A percentile compares a stretch with the other conserved stretches of the same genome.
Conservation (phyloP, 2,888 invertebrate genomes). For the Chrysolina oricalcia region DNA sequence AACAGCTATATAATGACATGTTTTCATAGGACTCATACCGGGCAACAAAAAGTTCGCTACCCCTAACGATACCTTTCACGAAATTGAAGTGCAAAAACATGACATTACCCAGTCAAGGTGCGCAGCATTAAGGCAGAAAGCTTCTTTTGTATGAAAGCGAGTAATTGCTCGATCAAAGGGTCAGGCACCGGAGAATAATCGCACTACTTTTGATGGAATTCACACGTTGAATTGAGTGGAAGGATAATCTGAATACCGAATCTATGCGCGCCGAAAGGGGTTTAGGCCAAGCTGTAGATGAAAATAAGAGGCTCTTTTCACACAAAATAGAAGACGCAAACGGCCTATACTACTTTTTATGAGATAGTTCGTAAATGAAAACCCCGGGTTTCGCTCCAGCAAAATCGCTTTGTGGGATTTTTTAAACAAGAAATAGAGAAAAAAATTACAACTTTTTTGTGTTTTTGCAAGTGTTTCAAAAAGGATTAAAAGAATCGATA, state of each 20-base stretch:
- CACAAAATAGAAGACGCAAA: too few species aligned
- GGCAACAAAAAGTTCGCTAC: conserved; percentile 24
- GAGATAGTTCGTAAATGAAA: too few species aligned
- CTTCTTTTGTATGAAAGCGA: conserved; percentile 31
- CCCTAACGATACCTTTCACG: conserved; percentile 32
- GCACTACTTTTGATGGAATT: background rate
- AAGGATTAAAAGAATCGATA: too few species aligned
- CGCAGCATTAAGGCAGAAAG: conserved; percentile 35
- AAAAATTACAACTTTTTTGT: too few species aligned
- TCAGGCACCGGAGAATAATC: background rate
- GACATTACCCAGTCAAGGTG: conserved; percentile 39
- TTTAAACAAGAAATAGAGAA: too few species aligned
- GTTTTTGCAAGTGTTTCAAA: too few species aligned
- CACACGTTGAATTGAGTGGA: background rate
- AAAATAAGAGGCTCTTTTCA: too few species aligned
- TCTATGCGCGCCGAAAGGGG: background rate
- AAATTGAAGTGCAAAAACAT: conserved; percentile 43
- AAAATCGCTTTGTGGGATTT: too few species aligned
- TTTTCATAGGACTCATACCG: conserved; percentile 12
- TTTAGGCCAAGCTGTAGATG: too few species aligned
- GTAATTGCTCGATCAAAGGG: conserved; percentile 6
- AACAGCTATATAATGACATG: conserved; percentile 5
- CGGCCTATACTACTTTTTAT: too few species aligned
- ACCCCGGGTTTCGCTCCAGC: too few species aligned
- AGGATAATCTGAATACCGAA: background rate